phyloP scores from a whole-genome alignment of 1,140 invertebrate species.

The Micrasema longulum region DNA sequence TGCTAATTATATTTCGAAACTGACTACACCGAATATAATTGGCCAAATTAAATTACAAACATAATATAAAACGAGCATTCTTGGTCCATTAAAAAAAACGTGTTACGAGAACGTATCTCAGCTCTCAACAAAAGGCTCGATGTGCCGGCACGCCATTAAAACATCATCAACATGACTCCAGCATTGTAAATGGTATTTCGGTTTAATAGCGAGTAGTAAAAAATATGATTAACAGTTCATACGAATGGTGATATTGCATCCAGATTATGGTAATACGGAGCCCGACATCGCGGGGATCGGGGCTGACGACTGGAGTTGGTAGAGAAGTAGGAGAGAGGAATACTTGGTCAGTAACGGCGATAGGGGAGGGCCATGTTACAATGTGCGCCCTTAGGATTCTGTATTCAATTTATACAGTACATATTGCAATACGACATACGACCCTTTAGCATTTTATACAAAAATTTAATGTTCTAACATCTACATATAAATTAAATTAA shows the following conservation, averaged over 20 bases:
- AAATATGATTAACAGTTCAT: slow-evolving; percentile 28
- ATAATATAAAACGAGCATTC: slow-evolving; percentile 6
- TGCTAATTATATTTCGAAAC: slow-evolving; percentile 29
- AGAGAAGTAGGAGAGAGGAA: neutral
- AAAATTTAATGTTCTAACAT: too few species aligned
- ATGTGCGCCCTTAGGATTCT: neutral
- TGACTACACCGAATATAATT: slow-evolving; percentile 8
- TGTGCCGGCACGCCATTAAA: slow-evolving; percentile 43
- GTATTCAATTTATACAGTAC: too few species aligned
- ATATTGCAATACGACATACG: neutral
- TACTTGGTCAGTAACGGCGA: neutral
- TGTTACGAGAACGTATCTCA: neutral
- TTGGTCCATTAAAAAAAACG: slow-evolving; percentile 16
- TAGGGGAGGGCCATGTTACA: slow-evolving; percentile 1
- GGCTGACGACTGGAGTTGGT: neutral
- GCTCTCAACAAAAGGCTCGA: slow-evolving; percentile 31
- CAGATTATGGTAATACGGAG: slow-evolving; percentile 46
- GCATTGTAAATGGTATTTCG: slow-evolving; percentile 36
- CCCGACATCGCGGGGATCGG: slow-evolving; percentile 14
- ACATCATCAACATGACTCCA: slow-evolving; percentile 34
- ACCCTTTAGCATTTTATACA: too few species aligned
- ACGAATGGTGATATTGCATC: slow-evolving; percentile 14
- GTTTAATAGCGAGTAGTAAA: neutral
- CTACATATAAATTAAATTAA: too few species aligned
- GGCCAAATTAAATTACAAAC: slow-evolving; percentile 25